phyloP scores from a whole-genome alignment of 2,888 invertebrate species.

The Elegia similella region DNA sequence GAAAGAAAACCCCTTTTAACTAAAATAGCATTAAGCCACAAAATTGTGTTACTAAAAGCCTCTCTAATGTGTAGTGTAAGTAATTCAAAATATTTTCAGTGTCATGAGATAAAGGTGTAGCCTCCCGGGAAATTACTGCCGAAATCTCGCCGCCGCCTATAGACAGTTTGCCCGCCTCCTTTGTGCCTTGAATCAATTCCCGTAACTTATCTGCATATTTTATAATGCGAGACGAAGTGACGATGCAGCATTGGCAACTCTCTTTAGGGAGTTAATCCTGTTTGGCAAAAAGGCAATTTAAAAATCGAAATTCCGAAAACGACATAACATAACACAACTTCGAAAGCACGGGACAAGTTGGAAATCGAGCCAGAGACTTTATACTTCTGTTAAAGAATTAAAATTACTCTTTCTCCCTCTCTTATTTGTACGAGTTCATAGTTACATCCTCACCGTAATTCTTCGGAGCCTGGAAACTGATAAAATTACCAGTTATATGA shows the following conservation, averaged over 20 bases:
- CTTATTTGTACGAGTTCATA: too few species aligned
- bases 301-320: slow-evolving; percentile 34
- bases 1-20: neutral
- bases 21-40: neutral
- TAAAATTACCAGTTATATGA: too few species aligned
- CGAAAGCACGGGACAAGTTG: too few species aligned
- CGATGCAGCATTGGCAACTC: slow-evolving; percentile 54
- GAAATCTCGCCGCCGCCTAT: slow-evolving; percentile 71
- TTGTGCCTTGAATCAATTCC: slow-evolving; percentile 79
- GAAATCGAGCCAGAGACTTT: too few species aligned
- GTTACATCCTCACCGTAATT: too few species aligned
- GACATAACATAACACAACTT: neutral
- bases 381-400: too few species aligned
- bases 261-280: slow-evolving; percentile 51
- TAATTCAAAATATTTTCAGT: slow-evolving; percentile 67
- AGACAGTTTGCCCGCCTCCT: slow-evolving; percentile 67
- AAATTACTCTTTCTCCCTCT: neutral
- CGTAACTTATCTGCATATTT: slow-evolving; percentile 80
- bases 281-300: slow-evolving; percentile 33
- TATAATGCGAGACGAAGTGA: slow-evolving; percentile 72
- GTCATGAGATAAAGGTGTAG: slow-evolving; percentile 68
- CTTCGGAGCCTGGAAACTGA: too few species aligned
- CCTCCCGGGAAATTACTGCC: slow-evolving; percentile 78
- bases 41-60: slow-evolving; percentile 2
- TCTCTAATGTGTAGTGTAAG: slow-evolving; percentile 21